phyloP scores from a whole-genome alignment of 2,888 invertebrate species.

The Agriotes lineatus region DNA sequence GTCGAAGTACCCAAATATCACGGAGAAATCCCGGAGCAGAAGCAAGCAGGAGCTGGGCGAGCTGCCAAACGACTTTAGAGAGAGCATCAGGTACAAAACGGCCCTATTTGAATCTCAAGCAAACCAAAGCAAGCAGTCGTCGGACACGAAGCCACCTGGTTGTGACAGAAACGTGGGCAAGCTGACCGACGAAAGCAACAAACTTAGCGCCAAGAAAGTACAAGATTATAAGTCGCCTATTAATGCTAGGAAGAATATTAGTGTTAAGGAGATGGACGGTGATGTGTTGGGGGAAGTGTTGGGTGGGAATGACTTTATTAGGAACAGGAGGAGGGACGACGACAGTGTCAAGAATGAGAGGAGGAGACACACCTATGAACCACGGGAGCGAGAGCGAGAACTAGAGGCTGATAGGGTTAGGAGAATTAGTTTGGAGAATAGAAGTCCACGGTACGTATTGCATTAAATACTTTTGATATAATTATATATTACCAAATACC shows the following conservation, averaged over 20 bases:
- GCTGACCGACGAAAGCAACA: slow-evolving; percentile 21
- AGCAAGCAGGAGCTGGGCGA: background rate
- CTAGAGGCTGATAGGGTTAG: slow-evolving; percentile 55
- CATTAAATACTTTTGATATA: slow-evolving; percentile 60
- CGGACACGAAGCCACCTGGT: slow-evolving; percentile 6
- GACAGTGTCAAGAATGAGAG: slow-evolving; percentile 54
- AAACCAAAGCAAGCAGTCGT: slow-evolving; percentile 32
- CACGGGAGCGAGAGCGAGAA: slow-evolving; percentile 58
- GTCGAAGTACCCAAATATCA: slow-evolving; percentile 1
- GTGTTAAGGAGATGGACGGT: slow-evolving; percentile 33
- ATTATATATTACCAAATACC: too few relatives aligned
- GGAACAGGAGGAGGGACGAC: slow-evolving; percentile 38
- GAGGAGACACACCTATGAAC: slow-evolving; percentile 60
- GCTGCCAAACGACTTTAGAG: slow-evolving; percentile 21
- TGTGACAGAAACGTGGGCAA: slow-evolving; percentile 25
- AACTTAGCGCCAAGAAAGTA: slow-evolving; percentile 39
- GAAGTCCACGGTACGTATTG: slow-evolving; percentile 60
- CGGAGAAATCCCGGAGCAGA: slow-evolving; percentile 12
- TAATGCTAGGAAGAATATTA: slow-evolving; percentile 29
- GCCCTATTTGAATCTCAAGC: slow-evolving; percentile 49
- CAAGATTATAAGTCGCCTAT: slow-evolving; percentile 30
- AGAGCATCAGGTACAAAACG: slow-evolving; percentile 46
- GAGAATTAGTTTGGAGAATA: slow-evolving; percentile 61
- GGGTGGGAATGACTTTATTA: slow-evolving; percentile 34
- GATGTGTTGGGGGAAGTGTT: slow-evolving; percentile 22